Percentiles rank a stretch among this genome's conserved stretches.
These are phyloP conservation scores for Bufo gargarizans DNA, from an alignment of 2,113 vertebrate genomes.

Conservation along the genomic window DNA sequence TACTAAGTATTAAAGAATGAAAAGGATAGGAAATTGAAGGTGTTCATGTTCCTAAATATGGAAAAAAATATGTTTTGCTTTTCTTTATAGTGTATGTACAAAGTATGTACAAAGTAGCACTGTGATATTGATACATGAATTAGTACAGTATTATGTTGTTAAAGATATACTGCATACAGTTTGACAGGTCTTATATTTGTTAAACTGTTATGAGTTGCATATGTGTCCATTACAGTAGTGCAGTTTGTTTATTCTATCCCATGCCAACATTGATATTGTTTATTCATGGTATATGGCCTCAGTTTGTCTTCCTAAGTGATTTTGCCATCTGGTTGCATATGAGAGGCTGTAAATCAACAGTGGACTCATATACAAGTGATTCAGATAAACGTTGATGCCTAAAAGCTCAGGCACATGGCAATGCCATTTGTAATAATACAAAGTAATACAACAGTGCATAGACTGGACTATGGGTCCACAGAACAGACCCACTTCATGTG, in stretches of 20 bases:
- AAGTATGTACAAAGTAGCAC: too few relatives aligned
- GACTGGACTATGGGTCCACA: neutral
- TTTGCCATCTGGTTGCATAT: neutral
- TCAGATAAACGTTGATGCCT: neutral
- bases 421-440: neutral
- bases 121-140: neutral
- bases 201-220: neutral
- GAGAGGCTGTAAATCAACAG: neutral
- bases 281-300: neutral
- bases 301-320: constrained; percentile 10
- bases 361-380: neutral
- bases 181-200: neutral
- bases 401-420: neutral
- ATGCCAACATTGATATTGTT: constrained; percentile 5
- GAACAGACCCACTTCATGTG: neutral
- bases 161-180: too few relatives aligned
- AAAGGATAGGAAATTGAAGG: neutral
- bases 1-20: neutral
- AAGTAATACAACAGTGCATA: neutral
- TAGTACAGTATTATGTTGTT: neutral
- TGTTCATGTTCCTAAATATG: too few relatives aligned
- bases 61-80: too few relatives aligned
- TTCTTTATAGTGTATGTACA: too few relatives aligned
- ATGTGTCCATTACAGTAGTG: neutral
- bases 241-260: neutral